Percentiles rank a stretch among this genome's conserved stretches.
Conservation (phyloP, 2,797 vertebrate species). For the Cryptoprocta ferox region DNA sequence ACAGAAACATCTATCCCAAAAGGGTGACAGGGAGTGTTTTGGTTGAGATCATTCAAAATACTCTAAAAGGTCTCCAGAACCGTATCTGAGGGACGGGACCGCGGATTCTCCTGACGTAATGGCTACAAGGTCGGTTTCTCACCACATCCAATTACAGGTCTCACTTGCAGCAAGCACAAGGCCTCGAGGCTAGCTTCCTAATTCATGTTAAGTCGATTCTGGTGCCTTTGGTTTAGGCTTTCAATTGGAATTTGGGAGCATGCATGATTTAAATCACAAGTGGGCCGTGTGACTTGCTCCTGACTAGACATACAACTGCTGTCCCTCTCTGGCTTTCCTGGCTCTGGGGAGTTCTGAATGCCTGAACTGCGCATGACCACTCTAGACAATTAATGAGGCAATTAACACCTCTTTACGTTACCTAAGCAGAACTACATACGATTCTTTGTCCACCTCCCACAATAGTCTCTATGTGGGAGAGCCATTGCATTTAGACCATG, state of each 20-base stretch:
- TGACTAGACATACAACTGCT: not conserved
- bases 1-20: not conserved
- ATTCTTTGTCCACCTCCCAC: not conserved
- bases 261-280: rapidly evolving
- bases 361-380: not conserved
- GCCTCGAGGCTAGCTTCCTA: not conserved
- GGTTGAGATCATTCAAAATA: too few species aligned
- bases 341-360: not conserved
- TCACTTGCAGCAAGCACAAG: not conserved
- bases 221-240: not conserved
- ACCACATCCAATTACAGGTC: rapidly evolving
- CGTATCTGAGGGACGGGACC: too few species aligned
- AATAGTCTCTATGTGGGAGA: not conserved
- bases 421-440: not conserved
- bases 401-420: not conserved
- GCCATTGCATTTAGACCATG: not conserved
- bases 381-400: not conserved
- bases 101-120: not conserved
- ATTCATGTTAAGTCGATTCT: not conserved
- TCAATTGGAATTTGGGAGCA: not conserved
- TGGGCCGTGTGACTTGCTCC: too few species aligned
- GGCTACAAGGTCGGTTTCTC: too few species aligned
- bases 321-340: rapidly evolving
- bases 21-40: too few species aligned
- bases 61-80: not conserved